Evolutionary conservation across 2,113 vertebrate genomes (phyloP).

Genomic region (Oncorhynchus kisutch): DNA sequence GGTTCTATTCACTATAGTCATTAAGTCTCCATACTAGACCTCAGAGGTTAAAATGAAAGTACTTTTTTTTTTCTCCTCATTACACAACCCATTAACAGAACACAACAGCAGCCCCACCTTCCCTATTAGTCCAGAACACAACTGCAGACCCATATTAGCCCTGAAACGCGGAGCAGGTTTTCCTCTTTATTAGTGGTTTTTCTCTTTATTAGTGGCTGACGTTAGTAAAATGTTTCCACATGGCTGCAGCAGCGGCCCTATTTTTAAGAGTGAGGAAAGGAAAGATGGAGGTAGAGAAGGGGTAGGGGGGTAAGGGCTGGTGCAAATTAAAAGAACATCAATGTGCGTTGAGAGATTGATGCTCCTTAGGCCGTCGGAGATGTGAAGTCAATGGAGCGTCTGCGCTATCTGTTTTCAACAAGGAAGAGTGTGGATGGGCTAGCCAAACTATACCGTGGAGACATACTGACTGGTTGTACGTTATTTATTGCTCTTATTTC

Average conservation of each 20-base stretch:
- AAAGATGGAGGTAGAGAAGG: too few species aligned
- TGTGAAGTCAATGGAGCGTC: conserved; percentile 32
- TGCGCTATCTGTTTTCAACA: conserved; percentile 17
- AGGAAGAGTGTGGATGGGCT: background rate
- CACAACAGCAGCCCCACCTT: background rate
- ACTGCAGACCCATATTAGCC: too few species aligned
- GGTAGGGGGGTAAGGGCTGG: background rate
- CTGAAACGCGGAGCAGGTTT: background rate
- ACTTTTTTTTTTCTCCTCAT: background rate
- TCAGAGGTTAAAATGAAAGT: background rate
- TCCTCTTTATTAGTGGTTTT: background rate
- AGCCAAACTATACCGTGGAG: background rate
- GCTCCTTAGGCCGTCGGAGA: conserved; percentile 21
- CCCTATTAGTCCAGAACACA: background rate
- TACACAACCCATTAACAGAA: background rate
- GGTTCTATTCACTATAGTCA: too few species aligned
- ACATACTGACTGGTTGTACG: background rate
- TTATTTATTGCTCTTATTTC: conserved; percentile 10
- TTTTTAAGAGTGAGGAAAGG: conserved; percentile 21
- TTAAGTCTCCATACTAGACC: background rate
- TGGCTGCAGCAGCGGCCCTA: conserved; percentile 5
- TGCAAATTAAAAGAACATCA: conserved; percentile 36
- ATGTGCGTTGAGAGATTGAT: conserved; percentile 13
- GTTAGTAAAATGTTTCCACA: conserved; percentile 29
- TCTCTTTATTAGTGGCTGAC: conserved; percentile 18